phyloP scores from a whole-genome alignment of 2,113 vertebrate genomes.

The Semicossyphus pulcher region DNA sequence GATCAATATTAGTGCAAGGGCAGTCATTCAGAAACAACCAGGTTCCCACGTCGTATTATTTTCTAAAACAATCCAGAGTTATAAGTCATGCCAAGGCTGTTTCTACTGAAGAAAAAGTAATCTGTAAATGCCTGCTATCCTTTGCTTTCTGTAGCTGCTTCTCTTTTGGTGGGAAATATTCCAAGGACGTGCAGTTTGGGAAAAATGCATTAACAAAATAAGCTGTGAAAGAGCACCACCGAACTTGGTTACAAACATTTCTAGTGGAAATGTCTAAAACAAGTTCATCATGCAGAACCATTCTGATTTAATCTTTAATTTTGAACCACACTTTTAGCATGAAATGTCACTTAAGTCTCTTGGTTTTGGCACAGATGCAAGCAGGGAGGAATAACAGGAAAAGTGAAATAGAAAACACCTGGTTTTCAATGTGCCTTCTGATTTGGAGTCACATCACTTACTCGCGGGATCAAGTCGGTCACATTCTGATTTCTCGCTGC shows the following conservation, averaged over 20 bases:
- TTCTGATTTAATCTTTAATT: conserved; percentile 27
- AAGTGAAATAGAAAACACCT: conserved; percentile 71
- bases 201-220: conserved; percentile 41
- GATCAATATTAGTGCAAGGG: neutral
- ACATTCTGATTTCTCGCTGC: conserved; percentile 4
- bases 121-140: conserved; percentile 32
- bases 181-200: conserved; percentile 42
- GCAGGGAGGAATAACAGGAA: conserved; percentile 46
- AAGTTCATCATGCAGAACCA: conserved; percentile 16
- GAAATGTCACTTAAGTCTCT: conserved; percentile 25
- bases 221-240: neutral
- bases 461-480: conserved; percentile 25
- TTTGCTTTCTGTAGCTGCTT: conserved; percentile 33
- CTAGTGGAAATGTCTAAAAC: conserved; percentile 23
- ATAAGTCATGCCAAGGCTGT: neutral
- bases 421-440: conserved; percentile 44
- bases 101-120: neutral
- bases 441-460: conserved; percentile 67
- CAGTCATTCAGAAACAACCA: conserved; percentile 3
- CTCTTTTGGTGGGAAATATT: conserved; percentile 35
- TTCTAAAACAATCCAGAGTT: neutral
- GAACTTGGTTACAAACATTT: conserved; percentile 20
- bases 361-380: conserved; percentile 13
- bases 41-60: neutral
- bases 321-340: conserved; percentile 10